Base-by-base conservation (phyloP, 1,140 invertebrate genomes). In the Hylaeus volcanicus region DNA sequence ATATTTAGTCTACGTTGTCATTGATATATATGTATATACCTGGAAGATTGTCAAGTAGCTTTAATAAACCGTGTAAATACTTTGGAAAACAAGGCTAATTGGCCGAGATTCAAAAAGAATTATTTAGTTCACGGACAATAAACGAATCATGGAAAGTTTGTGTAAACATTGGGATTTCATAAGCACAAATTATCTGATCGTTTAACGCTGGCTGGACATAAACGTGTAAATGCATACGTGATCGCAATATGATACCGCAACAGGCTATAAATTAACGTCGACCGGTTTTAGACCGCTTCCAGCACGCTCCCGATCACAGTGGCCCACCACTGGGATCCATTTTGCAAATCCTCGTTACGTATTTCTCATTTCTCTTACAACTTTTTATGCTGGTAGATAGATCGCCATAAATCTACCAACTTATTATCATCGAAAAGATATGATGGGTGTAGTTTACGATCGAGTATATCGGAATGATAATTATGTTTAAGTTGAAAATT, bases 131-230 rank as follows among this genome's bases (percentile, higher is more conserved):
- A 45, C 41, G 41, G 41, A 45, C 15, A 12, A 41, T n/a, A 41
- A 37, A 41, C n/a, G 12, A 37, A 64, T 26, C 14, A 45, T 74
- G 45, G 72, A 73, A 73, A 37, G 71, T 43, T 55, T 15, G 26
- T 26, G 43, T 15, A 26, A 9, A n/a, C 64, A 12, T 5, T 41
- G 58, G 9, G 60, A 41, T 61, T 73, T 60, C 72, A 15, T 45
- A 64, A 64, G n/a, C 11, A n/a, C 56, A 26, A n/a, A 74, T 74
- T 74, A 65, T 74, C 73, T 65, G 73, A 65, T 74, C 73, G 14
- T 55, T 74, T 74, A 43, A 53, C 73, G 48, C 73, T 14, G 48
- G 5, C 48, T 26, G 58, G 58, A n/a, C 37, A 5, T 65, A 53
- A 65, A 45, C n/a, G 60, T 41, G 51, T 61, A 55, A 74, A 74